Conservation (phyloP, 2,113 vertebrate genomes). For the Erythrocercus mccallii region DNA sequence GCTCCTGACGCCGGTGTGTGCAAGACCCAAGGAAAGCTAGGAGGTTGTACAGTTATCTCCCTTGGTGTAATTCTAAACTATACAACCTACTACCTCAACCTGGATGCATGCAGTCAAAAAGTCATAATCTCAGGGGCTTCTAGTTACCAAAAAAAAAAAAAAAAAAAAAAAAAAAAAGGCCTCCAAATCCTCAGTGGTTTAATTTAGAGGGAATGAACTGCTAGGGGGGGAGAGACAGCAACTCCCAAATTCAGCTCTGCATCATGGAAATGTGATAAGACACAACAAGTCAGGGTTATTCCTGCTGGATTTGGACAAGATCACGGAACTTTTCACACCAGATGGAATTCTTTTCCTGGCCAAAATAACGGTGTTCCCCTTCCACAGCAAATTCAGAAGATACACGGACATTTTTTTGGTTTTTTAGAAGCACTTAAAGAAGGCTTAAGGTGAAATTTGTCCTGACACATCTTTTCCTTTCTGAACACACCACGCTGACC, state of each 20-base stretch:
- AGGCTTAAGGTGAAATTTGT: neutral
- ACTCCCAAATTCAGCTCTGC: neutral
- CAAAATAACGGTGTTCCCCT: neutral
- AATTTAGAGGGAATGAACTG: neutral
- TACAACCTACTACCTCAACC: conserved; percentile 99
- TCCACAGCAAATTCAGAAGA: neutral
- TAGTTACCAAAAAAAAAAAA: neutral
- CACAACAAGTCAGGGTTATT: neutral
- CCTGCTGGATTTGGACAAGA: neutral
- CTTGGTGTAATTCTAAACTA: conserved; percentile 98
- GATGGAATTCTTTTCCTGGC: neutral
- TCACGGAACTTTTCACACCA: neutral
- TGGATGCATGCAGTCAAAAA: conserved; percentile 83
- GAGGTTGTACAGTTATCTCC: conserved; percentile 99
- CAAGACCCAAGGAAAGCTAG: conserved; percentile 98
- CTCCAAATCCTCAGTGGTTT: neutral
- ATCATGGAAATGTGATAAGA: neutral
- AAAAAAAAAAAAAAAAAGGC: neutral
- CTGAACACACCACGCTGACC: neutral
- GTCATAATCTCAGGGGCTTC: conserved; percentile 18
- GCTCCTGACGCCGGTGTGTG: conserved; percentile 68
- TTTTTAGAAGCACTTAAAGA: neutral
- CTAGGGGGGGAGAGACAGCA: neutral
- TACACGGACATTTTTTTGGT: neutral
- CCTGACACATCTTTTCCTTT: neutral